Conservation (phyloP, 2,797 vertebrate species). For the Schizopygopsis pylzovi region DNA sequence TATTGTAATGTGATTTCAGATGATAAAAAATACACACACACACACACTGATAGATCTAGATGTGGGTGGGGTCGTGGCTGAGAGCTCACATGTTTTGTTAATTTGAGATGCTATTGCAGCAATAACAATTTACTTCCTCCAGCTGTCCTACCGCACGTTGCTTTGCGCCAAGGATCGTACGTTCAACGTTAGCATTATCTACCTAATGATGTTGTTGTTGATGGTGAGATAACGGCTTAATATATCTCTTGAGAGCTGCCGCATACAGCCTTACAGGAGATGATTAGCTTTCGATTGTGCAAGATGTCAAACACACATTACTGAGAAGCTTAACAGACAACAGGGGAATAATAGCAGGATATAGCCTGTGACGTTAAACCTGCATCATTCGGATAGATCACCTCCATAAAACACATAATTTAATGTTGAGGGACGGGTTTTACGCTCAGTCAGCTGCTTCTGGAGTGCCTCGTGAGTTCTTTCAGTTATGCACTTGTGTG, state of each 20-base stretch:
- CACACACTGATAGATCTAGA: background rate
- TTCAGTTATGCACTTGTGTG: background rate
- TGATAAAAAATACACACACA: constrained; percentile 1
- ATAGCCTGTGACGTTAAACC: constrained; percentile 33
- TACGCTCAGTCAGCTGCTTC: constrained; percentile 10
- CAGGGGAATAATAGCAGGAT: constrained; percentile 42
- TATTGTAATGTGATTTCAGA: background rate
- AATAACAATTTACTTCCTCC: constrained; percentile 40
- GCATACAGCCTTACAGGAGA: constrained; percentile 46
- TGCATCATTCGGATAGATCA: constrained; percentile 37
- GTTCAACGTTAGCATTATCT: constrained; percentile 49
- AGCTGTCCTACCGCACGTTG: constrained; percentile 21
- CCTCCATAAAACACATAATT: constrained; percentile 29
- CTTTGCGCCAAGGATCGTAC: constrained; percentile 20
- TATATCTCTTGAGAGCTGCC: constrained; percentile 47
- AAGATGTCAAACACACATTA: constrained; percentile 55
- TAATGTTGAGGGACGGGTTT: background rate
- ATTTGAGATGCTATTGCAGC: constrained; percentile 18
- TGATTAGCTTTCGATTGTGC: constrained; percentile 51
- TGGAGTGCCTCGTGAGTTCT: background rate
- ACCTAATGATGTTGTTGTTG: constrained; percentile 56
- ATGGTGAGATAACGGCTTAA: constrained; percentile 50
- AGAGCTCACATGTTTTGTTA: background rate
- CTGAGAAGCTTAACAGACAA: constrained; percentile 44
- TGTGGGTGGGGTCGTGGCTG: background rate